Evolutionary conservation across 2,888 invertebrate species (phyloP).

Genomic region (Stenotaenia linearis): DNA sequence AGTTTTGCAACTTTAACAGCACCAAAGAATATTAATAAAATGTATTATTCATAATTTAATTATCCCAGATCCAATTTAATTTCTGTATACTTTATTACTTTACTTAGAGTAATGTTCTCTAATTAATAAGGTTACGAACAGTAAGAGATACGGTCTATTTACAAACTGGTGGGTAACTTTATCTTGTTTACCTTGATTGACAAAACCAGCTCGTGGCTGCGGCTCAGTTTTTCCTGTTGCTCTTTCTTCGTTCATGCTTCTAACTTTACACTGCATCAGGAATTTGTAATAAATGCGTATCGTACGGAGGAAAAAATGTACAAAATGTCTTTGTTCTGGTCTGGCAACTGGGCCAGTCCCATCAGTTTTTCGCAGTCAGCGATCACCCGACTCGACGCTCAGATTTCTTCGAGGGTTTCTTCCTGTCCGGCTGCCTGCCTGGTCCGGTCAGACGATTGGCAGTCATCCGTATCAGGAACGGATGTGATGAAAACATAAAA

Average conservation of each 20-base stretch:
- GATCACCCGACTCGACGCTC: background rate
- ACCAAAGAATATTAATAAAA: background rate
- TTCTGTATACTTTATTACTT: background rate
- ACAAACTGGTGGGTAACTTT: background rate
- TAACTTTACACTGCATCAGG: slow-evolving; percentile 16
- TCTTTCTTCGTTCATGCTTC: slow-evolving; percentile 24
- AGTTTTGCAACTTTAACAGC: background rate
- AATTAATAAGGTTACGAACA: background rate
- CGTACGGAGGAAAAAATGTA: background rate
- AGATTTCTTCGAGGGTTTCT: no score
- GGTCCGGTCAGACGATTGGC: background rate
- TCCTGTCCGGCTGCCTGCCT: background rate
- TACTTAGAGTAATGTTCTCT: background rate
- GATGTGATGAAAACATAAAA: background rate
- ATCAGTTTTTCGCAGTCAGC: background rate
- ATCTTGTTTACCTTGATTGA: slow-evolving; percentile 5
- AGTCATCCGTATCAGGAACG: background rate
- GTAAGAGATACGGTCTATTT: background rate
- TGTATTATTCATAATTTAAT: background rate
- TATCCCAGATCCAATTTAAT: background rate
- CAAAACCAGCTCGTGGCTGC: background rate
- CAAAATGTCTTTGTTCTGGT: background rate
- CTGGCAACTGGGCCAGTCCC: background rate
- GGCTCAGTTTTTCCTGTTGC: background rate
- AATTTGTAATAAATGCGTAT: background rate